A percentile compares a stretch with the other conserved stretches of the same genome.
phyloP scores from a whole-genome alignment of 2,113 vertebrate genomes.

The Isurus oxyrinchus region DNA sequence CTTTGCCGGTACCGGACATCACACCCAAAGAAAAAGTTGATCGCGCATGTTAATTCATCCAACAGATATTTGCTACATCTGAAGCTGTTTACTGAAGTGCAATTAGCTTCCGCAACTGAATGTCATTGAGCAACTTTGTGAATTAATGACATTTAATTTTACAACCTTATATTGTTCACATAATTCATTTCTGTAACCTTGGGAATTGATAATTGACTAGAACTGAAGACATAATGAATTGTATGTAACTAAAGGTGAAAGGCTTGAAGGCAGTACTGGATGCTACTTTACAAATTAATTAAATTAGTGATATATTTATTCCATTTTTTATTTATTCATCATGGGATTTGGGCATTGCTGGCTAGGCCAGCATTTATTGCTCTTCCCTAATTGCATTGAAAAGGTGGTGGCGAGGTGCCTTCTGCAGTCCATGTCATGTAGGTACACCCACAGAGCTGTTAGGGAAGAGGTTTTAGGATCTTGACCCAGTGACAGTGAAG shows the following conservation, averaged over 20 bases:
- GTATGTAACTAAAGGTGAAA: not conserved
- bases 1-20: no score
- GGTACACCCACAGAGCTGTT: no score
- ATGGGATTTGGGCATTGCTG: no score
- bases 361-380: no score
- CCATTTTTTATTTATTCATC: not conserved
- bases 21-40: not conserved
- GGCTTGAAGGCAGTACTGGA: not conserved
- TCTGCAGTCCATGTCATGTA: no score
- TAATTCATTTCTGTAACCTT: constrained; percentile 14
- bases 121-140: not conserved
- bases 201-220: not conserved
- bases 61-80: not conserved
- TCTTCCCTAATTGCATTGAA: no score
- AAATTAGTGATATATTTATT: not conserved
- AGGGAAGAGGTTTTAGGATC: no score
- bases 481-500: no score
- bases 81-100: not conserved
- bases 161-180: not conserved
- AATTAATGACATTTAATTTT: constrained; percentile 28
- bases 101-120: constrained; percentile 1
- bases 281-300: not conserved
- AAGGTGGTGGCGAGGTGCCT: no score
- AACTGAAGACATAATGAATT: not conserved
- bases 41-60: not conserved